Evolutionary conservation across 2,888 invertebrate genomes (phyloP).

Genomic region (Dynastes hyllus): DNA sequence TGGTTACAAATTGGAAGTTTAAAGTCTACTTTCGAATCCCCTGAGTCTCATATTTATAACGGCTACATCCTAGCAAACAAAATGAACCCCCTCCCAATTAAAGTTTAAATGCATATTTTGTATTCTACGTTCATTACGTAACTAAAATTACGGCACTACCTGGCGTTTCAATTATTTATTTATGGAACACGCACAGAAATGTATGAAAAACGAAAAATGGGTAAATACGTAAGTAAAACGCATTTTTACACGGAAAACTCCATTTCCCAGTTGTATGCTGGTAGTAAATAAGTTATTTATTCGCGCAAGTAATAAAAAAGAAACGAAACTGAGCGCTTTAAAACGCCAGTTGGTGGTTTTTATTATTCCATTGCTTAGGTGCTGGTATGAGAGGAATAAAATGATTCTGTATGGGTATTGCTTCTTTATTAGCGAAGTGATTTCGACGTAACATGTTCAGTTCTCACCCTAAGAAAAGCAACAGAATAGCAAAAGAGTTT

Average conservation of each 20-base stretch:
- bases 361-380: background rate
- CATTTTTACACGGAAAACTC: background rate
- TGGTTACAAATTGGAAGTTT: constrained; percentile 13
- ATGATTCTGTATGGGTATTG: background rate
- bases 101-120: no score
- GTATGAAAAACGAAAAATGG: no score
- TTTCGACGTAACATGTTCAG: no score
- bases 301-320: background rate
- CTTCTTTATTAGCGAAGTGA: no score
- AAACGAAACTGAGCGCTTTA: constrained; percentile 8
- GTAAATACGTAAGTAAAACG: background rate
- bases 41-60: background rate
- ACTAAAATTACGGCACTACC: no score
- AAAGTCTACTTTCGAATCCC: background rate
- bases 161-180: no score
- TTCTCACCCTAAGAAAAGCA: no score
- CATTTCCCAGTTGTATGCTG: background rate
- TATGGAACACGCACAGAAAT: no score
- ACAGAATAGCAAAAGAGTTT: no score
- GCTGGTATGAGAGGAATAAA: background rate
- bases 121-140: no score
- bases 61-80: background rate
- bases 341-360: constrained; percentile 5
- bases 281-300: constrained; percentile 18
- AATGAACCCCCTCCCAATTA: no score